Evolutionary conservation across 1,140 invertebrate genomes (phyloP).

Genomic region (Caenorhabditis tropicalis): DNA sequence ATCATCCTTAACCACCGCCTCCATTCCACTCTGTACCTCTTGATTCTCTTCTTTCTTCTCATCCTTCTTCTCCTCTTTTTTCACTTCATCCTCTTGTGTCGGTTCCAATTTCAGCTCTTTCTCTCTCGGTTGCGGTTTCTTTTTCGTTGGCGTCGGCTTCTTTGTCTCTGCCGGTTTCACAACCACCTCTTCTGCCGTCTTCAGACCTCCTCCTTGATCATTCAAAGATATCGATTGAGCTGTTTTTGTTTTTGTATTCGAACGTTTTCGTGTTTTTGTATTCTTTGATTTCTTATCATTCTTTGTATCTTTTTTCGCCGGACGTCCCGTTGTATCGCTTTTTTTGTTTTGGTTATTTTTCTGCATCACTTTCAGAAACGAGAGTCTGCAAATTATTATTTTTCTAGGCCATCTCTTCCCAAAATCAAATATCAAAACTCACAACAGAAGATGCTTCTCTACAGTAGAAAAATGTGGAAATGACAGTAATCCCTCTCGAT

Average conservation of each 20-base stretch:
- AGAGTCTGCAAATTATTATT: neutral
- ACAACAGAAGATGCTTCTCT: neutral
- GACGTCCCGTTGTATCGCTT: neutral
- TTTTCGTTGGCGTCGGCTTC: neutral
- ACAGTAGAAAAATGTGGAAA: too few species aligned
- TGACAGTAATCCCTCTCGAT: too few species aligned
- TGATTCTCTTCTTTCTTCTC: neutral
- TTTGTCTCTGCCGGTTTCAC: neutral
- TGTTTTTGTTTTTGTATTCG: too few species aligned
- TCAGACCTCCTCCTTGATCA: neutral
- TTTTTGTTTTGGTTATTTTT: conserved; percentile 23
- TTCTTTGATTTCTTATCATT: neutral
- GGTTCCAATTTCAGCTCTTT: neutral
- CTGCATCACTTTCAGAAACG: conserved; percentile 16
- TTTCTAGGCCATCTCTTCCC: too few species aligned
- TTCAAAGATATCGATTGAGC: neutral
- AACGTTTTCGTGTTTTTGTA: too few species aligned
- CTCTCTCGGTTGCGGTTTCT: neutral
- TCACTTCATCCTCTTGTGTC: neutral
- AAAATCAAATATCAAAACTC: neutral
- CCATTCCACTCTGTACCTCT: neutral
- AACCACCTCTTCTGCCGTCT: neutral
- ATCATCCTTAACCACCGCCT: neutral
- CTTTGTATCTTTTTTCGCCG: neutral
- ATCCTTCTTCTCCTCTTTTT: neutral